phyloP scores from a whole-genome alignment of 30 jellyfish, hydroid and myxozoan species.

The Phacellophora camtschatica region DNA sequence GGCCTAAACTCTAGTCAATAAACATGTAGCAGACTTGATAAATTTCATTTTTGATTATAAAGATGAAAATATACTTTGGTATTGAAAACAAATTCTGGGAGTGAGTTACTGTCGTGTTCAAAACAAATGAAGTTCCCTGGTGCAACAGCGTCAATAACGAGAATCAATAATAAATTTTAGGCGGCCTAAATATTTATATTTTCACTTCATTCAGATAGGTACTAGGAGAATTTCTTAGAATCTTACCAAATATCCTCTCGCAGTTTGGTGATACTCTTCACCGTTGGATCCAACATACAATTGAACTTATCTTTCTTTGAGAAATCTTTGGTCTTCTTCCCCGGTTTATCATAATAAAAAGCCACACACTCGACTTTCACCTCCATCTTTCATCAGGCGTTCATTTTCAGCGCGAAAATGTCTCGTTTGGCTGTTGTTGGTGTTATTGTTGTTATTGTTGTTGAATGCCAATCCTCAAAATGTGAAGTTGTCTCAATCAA shows the following conservation, averaged over 20 bases:
- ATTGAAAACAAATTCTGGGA: conserved; percentile 7
- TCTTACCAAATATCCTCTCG: conserved; percentile 27
- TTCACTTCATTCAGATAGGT: neutral
- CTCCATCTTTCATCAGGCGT: neutral
- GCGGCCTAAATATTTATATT: conserved; percentile 11
- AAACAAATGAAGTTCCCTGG: neutral
- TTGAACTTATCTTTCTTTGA: conserved; percentile 7
- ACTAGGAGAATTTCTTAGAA: neutral
- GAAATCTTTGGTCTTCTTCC: conserved; percentile 14
- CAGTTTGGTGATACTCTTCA: conserved; percentile 19
- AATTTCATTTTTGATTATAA: no score
- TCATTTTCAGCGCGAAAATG: neutral
- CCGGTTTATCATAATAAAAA: conserved; percentile 14
- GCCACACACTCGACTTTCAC: conserved; percentile 35
- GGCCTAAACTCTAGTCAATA: no score
- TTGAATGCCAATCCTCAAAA: neutral
- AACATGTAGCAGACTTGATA: no score
- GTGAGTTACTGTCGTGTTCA: conserved; percentile 9
- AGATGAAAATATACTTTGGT: neutral
- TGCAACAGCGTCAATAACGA: neutral
- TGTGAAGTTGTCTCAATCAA: neutral
- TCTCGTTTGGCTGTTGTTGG: neutral
- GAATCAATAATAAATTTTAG: neutral
- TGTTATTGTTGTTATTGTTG: neutral
- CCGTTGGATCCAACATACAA: conserved; percentile 13